A percentile compares a stretch with the other conserved stretches of the same genome.
phyloP scores from a whole-genome alignment of 2,113 vertebrate species.

The Cinclus cinclus region DNA sequence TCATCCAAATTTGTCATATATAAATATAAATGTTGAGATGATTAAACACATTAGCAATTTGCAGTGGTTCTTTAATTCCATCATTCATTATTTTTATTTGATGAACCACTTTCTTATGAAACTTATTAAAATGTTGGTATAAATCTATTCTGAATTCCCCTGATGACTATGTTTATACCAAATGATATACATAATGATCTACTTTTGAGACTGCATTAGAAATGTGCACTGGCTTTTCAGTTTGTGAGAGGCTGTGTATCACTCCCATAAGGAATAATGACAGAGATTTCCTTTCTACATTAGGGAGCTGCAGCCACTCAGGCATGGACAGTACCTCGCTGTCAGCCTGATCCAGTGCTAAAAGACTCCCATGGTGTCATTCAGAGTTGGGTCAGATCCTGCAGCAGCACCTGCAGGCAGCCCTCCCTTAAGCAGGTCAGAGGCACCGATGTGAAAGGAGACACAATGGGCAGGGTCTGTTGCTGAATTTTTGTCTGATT shows the following conservation, averaged over 20 bases:
- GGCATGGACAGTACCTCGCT: background rate
- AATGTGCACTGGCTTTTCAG: conserved; percentile 26
- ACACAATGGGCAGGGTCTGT: background rate
- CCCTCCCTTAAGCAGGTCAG: background rate
- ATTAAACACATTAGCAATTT: conserved; percentile 68
- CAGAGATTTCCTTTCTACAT: background rate
- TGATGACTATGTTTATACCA: conserved; percentile 63
- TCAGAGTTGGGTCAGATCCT: background rate
- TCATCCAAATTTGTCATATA: conserved; percentile 61
- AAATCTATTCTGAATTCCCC: conserved; percentile 59
- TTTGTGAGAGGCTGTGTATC: background rate
- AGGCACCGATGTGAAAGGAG: background rate
- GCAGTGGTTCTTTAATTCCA: conserved; percentile 61
- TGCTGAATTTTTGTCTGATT: background rate
- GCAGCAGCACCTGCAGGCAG: background rate
- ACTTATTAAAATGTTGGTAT: conserved; percentile 69
- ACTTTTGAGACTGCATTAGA: conserved; percentile 55
- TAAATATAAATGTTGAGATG: conserved; percentile 67
- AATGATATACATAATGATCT: conserved; percentile 64
- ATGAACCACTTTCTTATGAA: conserved; percentile 62
- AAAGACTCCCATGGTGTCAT: background rate
- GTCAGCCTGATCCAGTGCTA: background rate
- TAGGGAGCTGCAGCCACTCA: background rate
- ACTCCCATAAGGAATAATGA: conserved; percentile 17
- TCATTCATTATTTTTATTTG: conserved; percentile 68